Percentiles rank a stretch among this genome's conserved stretches.
Evolutionary conservation across 2,113 vertebrate genomes (phyloP).

Genomic region (Pleuronectes platessa): DNA sequence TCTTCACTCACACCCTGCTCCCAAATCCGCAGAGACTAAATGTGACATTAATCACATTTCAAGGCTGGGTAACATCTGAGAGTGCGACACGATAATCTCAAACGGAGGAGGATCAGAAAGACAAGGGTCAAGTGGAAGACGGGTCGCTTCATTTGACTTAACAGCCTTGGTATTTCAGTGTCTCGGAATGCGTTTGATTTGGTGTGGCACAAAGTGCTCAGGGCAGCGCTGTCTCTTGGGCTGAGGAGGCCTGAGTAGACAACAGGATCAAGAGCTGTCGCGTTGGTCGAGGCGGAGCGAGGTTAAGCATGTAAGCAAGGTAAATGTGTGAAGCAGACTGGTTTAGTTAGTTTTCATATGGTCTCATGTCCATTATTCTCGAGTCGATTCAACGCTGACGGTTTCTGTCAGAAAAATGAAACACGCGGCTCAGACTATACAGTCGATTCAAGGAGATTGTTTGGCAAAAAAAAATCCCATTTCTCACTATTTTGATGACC

Average conservation of each 20-base stretch:
- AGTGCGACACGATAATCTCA: conserved; percentile 55
- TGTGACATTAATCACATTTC: conserved; percentile 68
- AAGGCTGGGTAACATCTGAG: conserved; percentile 46
- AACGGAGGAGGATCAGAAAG: conserved; percentile 49
- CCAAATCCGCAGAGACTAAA: conserved; percentile 51
- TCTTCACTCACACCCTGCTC: background rate
- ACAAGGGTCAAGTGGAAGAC: conserved; percentile 24
- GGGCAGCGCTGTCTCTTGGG: conserved; percentile 4
- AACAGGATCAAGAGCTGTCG: conserved; percentile 11
- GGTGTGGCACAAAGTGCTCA: background rate
- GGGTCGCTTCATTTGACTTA: conserved; percentile 45
- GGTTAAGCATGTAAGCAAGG: background rate
- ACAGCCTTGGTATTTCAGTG: conserved; percentile 29
- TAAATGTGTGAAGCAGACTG: conserved; percentile 3
- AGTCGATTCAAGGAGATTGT: background rate
- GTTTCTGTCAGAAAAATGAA: conserved; percentile 39
- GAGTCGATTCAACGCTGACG: conserved; percentile 14
- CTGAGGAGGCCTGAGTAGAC: conserved; percentile 17
- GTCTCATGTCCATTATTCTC: background rate
- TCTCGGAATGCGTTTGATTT: conserved; percentile 6
- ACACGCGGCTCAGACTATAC: conserved; percentile 32
- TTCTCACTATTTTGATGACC: too few species aligned
- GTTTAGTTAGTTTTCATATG: background rate
- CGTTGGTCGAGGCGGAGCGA: background rate
- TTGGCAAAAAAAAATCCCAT: background rate